Evolutionary conservation across 2,113 vertebrate genomes (phyloP).

Genomic region (Chascanopsetta lugubris): DNA sequence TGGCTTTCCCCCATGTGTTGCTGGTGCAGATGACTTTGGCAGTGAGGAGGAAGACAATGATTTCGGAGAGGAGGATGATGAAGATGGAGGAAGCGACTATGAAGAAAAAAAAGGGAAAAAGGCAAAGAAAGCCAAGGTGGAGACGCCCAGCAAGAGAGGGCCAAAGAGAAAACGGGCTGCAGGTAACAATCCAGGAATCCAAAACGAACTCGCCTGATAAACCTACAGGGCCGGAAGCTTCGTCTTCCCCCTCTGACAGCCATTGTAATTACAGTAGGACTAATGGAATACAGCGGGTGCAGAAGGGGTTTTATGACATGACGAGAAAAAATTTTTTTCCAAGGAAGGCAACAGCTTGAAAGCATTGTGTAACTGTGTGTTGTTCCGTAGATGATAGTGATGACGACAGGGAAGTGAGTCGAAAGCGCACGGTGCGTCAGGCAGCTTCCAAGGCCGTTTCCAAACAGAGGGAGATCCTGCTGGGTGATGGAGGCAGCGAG

Average conservation of each 20-base stretch:
- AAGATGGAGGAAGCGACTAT: constrained; percentile 88
- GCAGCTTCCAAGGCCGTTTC: constrained; percentile 97
- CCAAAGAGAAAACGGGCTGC: constrained; percentile 88
- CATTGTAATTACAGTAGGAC: not conserved
- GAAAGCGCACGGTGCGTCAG: constrained; percentile 94
- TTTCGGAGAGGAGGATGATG: constrained; percentile 83
- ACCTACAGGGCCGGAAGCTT: not conserved
- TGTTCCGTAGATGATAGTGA: constrained; percentile 89
- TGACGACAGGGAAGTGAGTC: constrained; percentile 93
- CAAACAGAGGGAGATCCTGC: constrained; percentile 96
- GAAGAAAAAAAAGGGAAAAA: constrained; percentile 90
- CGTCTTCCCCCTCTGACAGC: not conserved
- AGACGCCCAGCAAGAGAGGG: constrained; percentile 83
- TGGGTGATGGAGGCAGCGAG: constrained; percentile 94
- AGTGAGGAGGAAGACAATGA: constrained; percentile 87
- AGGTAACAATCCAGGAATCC: constrained; percentile 77
- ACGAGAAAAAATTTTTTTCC: too few species aligned
- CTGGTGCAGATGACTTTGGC: constrained; percentile 85
- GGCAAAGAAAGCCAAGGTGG: constrained; percentile 85
- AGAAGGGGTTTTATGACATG: too few species aligned
- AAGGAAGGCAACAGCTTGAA: too few species aligned
- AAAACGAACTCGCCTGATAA: too few species aligned
- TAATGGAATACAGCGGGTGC: not conserved
- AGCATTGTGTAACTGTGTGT: not conserved
- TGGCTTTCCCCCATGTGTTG: constrained; percentile 7